Conservation (phyloP, 2,113 vertebrate genomes). For the Forbesichthys agassizii region DNA sequence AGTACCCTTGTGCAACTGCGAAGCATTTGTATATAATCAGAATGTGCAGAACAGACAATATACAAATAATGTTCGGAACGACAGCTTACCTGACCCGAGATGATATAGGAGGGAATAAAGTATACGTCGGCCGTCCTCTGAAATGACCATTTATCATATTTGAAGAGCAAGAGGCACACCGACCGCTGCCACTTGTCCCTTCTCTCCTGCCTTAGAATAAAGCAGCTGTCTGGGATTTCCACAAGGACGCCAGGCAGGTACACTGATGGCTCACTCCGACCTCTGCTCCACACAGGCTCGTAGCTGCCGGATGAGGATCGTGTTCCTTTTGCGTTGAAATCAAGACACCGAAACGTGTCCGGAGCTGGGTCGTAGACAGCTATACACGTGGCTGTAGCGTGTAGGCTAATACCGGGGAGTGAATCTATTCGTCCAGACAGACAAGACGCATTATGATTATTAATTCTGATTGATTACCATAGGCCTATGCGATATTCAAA, state of each 20-base stretch:
- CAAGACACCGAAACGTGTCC: not conserved
- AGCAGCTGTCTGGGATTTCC: not conserved
- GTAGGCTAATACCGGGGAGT: too few relatives aligned
- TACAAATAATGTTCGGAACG: not conserved
- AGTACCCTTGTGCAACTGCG: slow-evolving; percentile 47
- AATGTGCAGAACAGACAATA: slow-evolving; percentile 24
- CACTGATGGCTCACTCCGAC: too few relatives aligned
- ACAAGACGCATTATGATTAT: too few relatives aligned
- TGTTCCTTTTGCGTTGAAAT: not conserved
- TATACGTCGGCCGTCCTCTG: slow-evolving; percentile 7
- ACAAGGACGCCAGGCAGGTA: too few relatives aligned
- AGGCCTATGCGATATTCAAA: too few relatives aligned
- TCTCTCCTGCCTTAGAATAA: slow-evolving; percentile 3
- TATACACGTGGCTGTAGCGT: too few relatives aligned
- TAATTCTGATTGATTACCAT: too few relatives aligned
- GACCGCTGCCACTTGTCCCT: slow-evolving; percentile 24
- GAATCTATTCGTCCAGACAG: too few relatives aligned
- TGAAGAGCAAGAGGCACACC: slow-evolving; percentile 10
- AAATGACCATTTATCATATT: slow-evolving; percentile 26
- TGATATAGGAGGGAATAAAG: not conserved
- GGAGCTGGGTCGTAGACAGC: too few relatives aligned
- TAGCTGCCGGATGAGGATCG: not conserved
- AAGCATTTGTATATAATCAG: slow-evolving; percentile 1
- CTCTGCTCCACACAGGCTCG: too few relatives aligned
- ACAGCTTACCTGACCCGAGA: slow-evolving; percentile 31